Evolutionary conservation across 92 coral and sea anemone genomes (phyloP).

Genomic region (Chrysogorgia sp.): DNA sequence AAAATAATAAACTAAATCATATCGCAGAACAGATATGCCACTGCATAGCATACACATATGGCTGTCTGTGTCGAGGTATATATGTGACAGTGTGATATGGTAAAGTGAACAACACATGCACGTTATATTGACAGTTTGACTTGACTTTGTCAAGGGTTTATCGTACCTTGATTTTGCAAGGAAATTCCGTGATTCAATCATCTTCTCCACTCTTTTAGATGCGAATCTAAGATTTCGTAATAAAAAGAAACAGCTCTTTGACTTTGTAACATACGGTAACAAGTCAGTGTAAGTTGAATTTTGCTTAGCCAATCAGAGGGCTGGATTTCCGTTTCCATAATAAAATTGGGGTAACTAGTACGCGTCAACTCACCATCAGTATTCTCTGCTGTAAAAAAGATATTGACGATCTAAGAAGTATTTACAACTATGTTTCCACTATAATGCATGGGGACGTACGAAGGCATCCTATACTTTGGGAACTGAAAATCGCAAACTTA

Average conservation of each 20-base stretch:
- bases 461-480: too few species aligned
- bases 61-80: neutral
- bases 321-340: slow-evolving; percentile 27
- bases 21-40: neutral
- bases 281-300: slow-evolving; percentile 27
- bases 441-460: too few species aligned
- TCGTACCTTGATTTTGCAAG: slow-evolving; percentile 27
- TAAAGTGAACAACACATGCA: too few species aligned
- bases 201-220: neutral
- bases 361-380: neutral
- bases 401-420: too few species aligned
- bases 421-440: too few species aligned
- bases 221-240: neutral
- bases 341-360: slow-evolving; percentile 12
- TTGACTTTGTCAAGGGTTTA: too few species aligned
- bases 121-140: too few species aligned
- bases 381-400: too few species aligned
- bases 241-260: neutral
- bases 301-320: slow-evolving; percentile 34
- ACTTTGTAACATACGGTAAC: slow-evolving; percentile 16
- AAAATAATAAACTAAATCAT: neutral
- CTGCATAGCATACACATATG: neutral
- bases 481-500: too few species aligned
- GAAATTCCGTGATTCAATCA: neutral
- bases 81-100: too few species aligned